Evolutionary conservation across 2,888 invertebrate genomes (phyloP).

Genomic region (Aleiodes leptofemur): DNA sequence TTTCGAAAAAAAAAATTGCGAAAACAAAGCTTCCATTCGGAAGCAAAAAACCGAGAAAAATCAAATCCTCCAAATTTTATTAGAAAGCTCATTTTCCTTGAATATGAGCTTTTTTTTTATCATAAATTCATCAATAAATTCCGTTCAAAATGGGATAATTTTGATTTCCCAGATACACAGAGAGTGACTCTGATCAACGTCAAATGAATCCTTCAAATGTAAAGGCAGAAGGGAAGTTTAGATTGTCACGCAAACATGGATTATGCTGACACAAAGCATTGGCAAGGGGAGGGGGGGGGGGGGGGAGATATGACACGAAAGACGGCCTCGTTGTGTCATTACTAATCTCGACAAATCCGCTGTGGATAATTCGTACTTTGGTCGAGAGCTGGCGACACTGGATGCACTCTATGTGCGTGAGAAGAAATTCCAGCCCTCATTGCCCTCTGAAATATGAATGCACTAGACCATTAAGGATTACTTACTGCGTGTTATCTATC

Average conservation of each 20-base stretch:
- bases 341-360: slow-evolving; percentile 47
- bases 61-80: too few species aligned
- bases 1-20: too few species aligned
- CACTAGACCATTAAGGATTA: slow-evolving; percentile 50
- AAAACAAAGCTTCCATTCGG: too few species aligned
- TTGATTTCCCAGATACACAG: too few species aligned
- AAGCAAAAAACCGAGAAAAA: too few species aligned
- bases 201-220: neutral
- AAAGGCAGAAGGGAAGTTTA: neutral
- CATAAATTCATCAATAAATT: too few species aligned
- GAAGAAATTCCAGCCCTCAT: slow-evolving; percentile 56
- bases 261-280: neutral
- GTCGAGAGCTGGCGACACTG: slow-evolving; percentile 25
- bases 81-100: too few species aligned
- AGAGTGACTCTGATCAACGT: neutral
- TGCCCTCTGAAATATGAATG: slow-evolving; percentile 68
- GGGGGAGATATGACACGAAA: slow-evolving; percentile 32
- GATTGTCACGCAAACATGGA: slow-evolving; percentile 21
- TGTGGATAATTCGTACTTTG: slow-evolving; percentile 54
- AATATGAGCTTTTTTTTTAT: too few species aligned
- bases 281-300: slow-evolving; percentile 33
- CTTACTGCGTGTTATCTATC: slow-evolving; percentile 42
- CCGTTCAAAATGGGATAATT: too few species aligned
- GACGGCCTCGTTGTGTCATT: slow-evolving; percentile 47
- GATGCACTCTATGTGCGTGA: slow-evolving; percentile 49